Evolutionary conservation across 2,113 vertebrate species (phyloP), one percentile per base, ranked within the genome.

Genomic region (Channa maculata): DNA sequence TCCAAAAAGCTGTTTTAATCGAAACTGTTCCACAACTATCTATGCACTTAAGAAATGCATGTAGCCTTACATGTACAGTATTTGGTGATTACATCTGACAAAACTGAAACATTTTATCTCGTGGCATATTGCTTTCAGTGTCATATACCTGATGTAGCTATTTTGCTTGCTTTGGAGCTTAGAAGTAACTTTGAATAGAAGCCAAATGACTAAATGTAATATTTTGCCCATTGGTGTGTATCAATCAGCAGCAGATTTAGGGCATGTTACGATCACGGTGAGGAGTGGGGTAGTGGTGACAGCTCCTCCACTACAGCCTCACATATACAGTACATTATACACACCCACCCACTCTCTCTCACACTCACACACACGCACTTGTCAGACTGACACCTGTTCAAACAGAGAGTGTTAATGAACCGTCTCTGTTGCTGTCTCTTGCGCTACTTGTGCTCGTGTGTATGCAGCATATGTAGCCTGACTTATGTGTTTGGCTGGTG

Each of bases 381-480:
- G 74, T 89, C 76, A 84, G 68, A 37, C 81, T 90, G 80, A 87
- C 93, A 93, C 89, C 92, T 94, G 91, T 94, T 93, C 88, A 94
- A 94, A 94, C 89, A 93, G 66, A 63, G 71, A 89, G 85, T 78
- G 82, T 87, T 90, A 92, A 92, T 90, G 89, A 91, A 77, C 71
- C 48, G 54, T 82, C 64, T 85, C 66, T 84, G 50, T 57, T 15
- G 6, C 49, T 60, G 46, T 53, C 11, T 69, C 66, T 62, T 53
- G 7, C 34, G 53, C 44, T 64, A 43, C 57, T 57, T 71, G 45
- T 73, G 15, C 63, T 50, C 81, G 66, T 57, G 71, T 60, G 50
- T 49, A 39, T 62, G 72, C 69, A 54, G 50, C 72, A 84, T 87
- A 84, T 87, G 85, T 88, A 64, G 66, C 69, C 69, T 80, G 39